These are phyloP conservation scores for Acleris laterana DNA, from an alignment of 2,888 invertebrate genomes.

Conservation along the genomic window DNA sequence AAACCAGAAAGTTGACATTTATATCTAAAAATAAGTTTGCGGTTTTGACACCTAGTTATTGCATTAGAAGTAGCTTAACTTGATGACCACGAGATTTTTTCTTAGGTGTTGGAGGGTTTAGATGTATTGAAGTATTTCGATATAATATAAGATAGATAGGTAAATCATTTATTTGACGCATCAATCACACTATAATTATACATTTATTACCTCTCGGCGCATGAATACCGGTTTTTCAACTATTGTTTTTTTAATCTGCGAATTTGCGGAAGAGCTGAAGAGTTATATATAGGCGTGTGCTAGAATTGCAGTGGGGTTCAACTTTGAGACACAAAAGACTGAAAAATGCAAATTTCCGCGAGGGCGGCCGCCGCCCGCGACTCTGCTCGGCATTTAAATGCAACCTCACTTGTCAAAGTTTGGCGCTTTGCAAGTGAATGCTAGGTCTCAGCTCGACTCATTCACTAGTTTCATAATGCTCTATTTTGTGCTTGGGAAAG, in stretches of 20 bases:
- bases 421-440: slow-evolving; percentile 69
- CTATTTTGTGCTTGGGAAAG: slow-evolving; percentile 20
- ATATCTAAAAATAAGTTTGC: too few relatives aligned
- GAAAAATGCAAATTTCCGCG: slow-evolving; percentile 67
- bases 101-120: too few relatives aligned
- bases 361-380: slow-evolving; percentile 50
- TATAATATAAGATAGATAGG: too few relatives aligned
- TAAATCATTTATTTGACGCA: too few relatives aligned
- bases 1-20: neutral
- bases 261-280: neutral
- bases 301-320: slow-evolving; percentile 48
- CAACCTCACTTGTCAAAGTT: slow-evolving; percentile 74
- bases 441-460: slow-evolving; percentile 47
- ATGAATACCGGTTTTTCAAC: too few relatives aligned
- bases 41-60: too few relatives aligned
- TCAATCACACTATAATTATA: too few relatives aligned
- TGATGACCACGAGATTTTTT: too few relatives aligned
- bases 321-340: slow-evolving; percentile 58
- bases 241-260: too few relatives aligned
- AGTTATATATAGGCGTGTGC: slow-evolving; percentile 12
- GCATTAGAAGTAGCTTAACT: too few relatives aligned
- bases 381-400: slow-evolving; percentile 68
- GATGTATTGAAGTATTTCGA: too few relatives aligned
- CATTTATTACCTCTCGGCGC: too few relatives aligned
- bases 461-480: slow-evolving; percentile 23